Percentiles rank a stretch among this genome's conserved stretches.
Conservation (phyloP, 2,797 vertebrate genomes). For the Bucorvus abyssinicus region DNA sequence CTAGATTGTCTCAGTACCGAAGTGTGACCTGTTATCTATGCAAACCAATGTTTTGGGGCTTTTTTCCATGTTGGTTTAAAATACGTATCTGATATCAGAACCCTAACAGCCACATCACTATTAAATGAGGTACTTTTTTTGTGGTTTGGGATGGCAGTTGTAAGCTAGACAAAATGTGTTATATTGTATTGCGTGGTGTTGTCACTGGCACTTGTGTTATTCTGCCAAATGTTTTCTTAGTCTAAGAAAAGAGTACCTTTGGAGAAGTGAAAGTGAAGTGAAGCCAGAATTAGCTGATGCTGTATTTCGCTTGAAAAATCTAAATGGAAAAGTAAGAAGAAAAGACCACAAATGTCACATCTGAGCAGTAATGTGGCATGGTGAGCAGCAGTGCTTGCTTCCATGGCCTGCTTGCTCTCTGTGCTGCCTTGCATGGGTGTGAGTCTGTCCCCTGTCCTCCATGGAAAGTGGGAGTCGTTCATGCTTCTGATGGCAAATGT, state of each 20-base stretch:
- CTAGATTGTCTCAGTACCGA: background rate
- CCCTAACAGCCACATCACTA: background rate
- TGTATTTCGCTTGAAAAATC: background rate
- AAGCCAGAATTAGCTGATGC: background rate
- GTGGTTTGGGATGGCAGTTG: background rate
- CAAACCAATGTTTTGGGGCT: fast-evolving
- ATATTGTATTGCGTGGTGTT: background rate
- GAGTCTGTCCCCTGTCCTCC: background rate
- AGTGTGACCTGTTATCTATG: background rate
- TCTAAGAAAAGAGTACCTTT: background rate
- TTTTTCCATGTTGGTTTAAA: background rate
- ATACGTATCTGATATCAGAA: background rate
- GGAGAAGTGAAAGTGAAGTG: background rate
- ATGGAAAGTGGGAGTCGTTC: background rate
- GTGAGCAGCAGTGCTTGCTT: background rate
- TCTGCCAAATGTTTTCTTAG: background rate
- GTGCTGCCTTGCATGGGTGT: fast-evolving
- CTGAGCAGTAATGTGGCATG: background rate
- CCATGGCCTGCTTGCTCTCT: background rate
- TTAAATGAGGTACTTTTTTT: background rate
- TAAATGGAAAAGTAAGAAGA: background rate
- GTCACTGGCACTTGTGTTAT: background rate
- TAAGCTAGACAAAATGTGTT: background rate
- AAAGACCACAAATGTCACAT: background rate
- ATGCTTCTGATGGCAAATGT: background rate